These are phyloP conservation scores for Trogon melanurus DNA, from an alignment of 2,113 vertebrate genomes.

Conservation along the genomic window DNA sequence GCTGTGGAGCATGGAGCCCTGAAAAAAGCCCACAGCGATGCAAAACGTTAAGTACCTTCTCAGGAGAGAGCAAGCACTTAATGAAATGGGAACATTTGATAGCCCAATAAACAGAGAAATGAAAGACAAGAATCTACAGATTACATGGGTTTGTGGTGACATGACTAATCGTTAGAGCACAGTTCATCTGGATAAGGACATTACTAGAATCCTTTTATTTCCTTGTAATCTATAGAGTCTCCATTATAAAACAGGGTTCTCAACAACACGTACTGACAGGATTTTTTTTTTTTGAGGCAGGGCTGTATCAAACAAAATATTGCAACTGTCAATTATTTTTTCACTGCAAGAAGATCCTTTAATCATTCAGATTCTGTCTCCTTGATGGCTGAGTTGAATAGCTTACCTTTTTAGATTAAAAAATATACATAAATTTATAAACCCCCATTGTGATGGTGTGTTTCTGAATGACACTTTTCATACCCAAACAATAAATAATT, in stretches of 20 bases:
- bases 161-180: not conserved
- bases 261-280: not conserved
- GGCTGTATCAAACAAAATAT: not conserved
- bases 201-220: slow-evolving; percentile 7
- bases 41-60: not conserved
- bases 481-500: not conserved
- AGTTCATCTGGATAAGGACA: not conserved
- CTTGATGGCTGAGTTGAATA: not conserved
- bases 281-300: not conserved
- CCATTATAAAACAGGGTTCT: not conserved
- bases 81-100: slow-evolving; percentile 16
- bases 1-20: not conserved
- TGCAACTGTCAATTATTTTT: not conserved
- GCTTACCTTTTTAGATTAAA: not conserved
- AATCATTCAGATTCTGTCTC: not conserved
- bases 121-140: slow-evolving; percentile 6
- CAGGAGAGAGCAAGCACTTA: not conserved
- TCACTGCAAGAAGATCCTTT: not conserved
- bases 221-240: not conserved
- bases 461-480: slow-evolving; percentile 1
- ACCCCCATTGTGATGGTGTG: not conserved
- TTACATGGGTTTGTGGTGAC: not conserved
- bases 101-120: slow-evolving; percentile 19
- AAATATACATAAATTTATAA: not conserved
- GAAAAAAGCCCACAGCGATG: not conserved